Conservation (phyloP, 2,797 vertebrate genomes). For the Jordanella pulchra region DNA sequence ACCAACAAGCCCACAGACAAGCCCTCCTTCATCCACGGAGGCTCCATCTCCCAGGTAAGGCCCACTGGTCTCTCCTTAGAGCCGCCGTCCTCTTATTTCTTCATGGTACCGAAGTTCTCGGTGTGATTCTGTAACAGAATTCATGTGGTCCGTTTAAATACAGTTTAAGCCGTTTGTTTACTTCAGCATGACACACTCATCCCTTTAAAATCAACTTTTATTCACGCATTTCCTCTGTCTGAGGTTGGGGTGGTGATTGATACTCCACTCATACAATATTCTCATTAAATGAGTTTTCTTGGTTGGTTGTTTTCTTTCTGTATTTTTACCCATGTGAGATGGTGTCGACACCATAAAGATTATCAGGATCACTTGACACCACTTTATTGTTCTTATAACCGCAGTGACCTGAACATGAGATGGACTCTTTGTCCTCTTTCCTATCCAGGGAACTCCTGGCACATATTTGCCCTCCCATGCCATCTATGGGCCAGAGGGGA, state of each 20-base stretch:
- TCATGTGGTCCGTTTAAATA: constrained; percentile 5
- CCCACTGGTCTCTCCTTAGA: neutral
- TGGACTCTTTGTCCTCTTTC: constrained; percentile 30
- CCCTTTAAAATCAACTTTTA: neutral
- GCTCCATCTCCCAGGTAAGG: constrained; percentile 96
- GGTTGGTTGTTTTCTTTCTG: neutral
- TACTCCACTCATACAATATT: neutral
- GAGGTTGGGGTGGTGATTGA: neutral
- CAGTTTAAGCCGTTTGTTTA: constrained; percentile 12
- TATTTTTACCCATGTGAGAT: neutral
- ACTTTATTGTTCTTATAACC: constrained; percentile 16
- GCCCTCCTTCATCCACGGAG: constrained; percentile 96
- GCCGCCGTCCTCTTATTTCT: neutral
- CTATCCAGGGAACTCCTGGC: constrained; percentile 91
- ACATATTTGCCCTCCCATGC: constrained; percentile 93
- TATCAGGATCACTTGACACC: constrained; percentile 10
- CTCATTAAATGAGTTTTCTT: neutral
- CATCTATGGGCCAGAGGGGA: constrained; percentile 87
- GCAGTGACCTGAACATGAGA: constrained; percentile 25
- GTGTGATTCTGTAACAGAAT: constrained; percentile 9
- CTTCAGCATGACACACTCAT: constrained; percentile 1
- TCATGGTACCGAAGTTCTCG: neutral
- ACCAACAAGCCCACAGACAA: constrained; percentile 97
- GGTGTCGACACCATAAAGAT: constrained; percentile 13
- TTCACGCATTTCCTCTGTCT: neutral